phyloP scores from a whole-genome alignment of 2,113 vertebrate genomes.

The Limnothrissa miodon region DNA sequence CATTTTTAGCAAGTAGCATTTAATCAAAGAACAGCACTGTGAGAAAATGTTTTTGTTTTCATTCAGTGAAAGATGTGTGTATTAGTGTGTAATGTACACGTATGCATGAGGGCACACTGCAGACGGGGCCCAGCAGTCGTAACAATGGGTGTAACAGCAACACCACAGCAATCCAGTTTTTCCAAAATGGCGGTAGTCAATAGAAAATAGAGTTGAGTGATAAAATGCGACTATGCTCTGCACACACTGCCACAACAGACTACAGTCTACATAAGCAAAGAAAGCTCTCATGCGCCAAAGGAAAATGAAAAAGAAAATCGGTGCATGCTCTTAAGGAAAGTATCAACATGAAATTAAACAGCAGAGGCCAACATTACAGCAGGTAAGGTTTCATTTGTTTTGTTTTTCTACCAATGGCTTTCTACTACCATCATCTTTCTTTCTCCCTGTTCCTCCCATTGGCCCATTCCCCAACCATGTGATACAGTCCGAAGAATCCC shows the following conservation, averaged over 20 bases:
- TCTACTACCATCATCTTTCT: background rate
- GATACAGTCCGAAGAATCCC: slow-evolving; percentile 22
- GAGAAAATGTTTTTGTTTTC: background rate
- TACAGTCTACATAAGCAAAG: slow-evolving; percentile 53
- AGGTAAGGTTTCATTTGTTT: slow-evolving; percentile 33
- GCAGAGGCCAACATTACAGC: slow-evolving; percentile 46
- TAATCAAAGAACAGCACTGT: background rate
- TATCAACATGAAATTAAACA: slow-evolving; percentile 55
- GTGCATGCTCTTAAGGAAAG: slow-evolving; percentile 65
- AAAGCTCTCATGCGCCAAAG: slow-evolving; percentile 64
- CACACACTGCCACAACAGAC: slow-evolving; percentile 65
- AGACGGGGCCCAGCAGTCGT: slow-evolving; percentile 27
- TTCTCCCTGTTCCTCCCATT: slow-evolving; percentile 19
- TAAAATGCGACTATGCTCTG: slow-evolving; percentile 41
- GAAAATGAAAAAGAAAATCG: slow-evolving; percentile 51
- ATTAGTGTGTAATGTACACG: slow-evolving; percentile 45
- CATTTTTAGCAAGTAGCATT: background rate
- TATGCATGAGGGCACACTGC: slow-evolving; percentile 39
- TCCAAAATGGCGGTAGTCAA: slow-evolving; percentile 41
- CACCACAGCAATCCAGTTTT: slow-evolving; percentile 28
- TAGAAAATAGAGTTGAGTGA: slow-evolving; percentile 49
- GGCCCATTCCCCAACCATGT: slow-evolving; percentile 4
- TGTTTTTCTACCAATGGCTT: background rate
- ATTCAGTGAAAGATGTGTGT: slow-evolving; percentile 20
- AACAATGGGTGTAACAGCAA: slow-evolving; percentile 16